Evolutionary conservation across 2,888 invertebrate genomes (phyloP), one percentile per base, ranked within the genome.

Genomic region (Cyclophora punctaria): DNA sequence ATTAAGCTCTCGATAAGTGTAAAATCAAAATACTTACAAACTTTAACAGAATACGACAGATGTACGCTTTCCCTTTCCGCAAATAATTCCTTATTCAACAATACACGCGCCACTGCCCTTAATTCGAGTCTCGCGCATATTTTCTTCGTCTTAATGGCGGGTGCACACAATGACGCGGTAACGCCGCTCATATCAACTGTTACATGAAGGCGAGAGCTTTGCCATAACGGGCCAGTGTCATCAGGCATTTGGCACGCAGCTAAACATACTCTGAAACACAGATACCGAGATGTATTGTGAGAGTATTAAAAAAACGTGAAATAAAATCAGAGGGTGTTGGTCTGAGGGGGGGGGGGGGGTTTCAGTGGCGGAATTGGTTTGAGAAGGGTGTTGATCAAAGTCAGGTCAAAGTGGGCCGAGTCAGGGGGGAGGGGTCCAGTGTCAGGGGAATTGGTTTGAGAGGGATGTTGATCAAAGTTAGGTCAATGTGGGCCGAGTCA

Each of bases 181-280:
- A 74, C 46, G 0, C 60, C 55, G 6, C 48, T 33, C 2, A 74
- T 3, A 0, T 55, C 46, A 0, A 68, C 56, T 0, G 77, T 64
- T 0, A 73, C 7, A 55, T 78, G 74, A 0, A 75, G 53, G 0
- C 76, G 75, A 0, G 82, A 72, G 1, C 69, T 78, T 7, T 70
- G 69, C 75, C 75, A 78, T 5, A 85, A 58, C 0, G 71, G 60
- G 0, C 78, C 78, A 0, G 51, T 44, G 42, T 79, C 75, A 0
- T 64, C 58, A 0, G 78, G 79, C 63, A 85, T 59, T 50, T 86
- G 85, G 41, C 80, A 78, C 1, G 84, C 86, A 0, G 86, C 87
- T 2, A 78, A 70, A 49, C 84, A 86, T 2, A 86, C 84, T 50
- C 87, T 86, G 66, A 3, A 44, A 20, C 20, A 20, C 20, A 20